These are phyloP conservation scores for Drusus annulatus DNA, from an alignment of 1,140 invertebrate species.

Conservation along the genomic window DNA sequence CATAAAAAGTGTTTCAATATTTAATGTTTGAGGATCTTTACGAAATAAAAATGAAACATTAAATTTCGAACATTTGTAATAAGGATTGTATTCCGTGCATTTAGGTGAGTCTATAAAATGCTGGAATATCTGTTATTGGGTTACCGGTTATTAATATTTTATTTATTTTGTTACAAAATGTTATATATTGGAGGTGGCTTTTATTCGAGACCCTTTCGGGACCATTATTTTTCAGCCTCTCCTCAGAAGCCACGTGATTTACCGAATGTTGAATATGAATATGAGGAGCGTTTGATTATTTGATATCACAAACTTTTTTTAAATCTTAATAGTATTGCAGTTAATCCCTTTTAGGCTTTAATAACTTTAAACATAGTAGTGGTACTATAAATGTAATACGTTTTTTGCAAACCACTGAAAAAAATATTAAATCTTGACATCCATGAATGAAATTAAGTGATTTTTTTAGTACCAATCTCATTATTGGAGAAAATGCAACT, in stretches of 20 bases:
- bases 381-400: too few species aligned
- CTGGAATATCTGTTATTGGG: slow-evolving; percentile 42
- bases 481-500: too few species aligned
- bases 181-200: slow-evolving; percentile 44
- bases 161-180: slow-evolving; percentile 46
- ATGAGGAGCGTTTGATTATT: slow-evolving; percentile 26
- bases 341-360: too few species aligned
- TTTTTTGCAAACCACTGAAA: too few species aligned
- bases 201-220: slow-evolving; percentile 44
- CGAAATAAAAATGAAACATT: background rate
- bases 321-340: background rate
- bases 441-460: too few species aligned
- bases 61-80: background rate
- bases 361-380: too few species aligned
- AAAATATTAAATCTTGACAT: too few species aligned
- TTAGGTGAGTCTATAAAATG: slow-evolving; percentile 41
- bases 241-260: slow-evolving; percentile 55
- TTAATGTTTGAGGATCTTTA: background rate
- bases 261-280: slow-evolving; percentile 53
- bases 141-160: slow-evolving; percentile 50
- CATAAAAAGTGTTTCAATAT: too few species aligned
- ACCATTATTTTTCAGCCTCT: slow-evolving; percentile 41
- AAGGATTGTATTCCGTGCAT: slow-evolving; percentile 26
- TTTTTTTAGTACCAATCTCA: too few species aligned
- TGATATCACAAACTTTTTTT: too few species aligned